These are phyloP conservation scores for Agrochola litura DNA, from an alignment of 2,888 invertebrate genomes.

Conservation along the genomic window DNA sequence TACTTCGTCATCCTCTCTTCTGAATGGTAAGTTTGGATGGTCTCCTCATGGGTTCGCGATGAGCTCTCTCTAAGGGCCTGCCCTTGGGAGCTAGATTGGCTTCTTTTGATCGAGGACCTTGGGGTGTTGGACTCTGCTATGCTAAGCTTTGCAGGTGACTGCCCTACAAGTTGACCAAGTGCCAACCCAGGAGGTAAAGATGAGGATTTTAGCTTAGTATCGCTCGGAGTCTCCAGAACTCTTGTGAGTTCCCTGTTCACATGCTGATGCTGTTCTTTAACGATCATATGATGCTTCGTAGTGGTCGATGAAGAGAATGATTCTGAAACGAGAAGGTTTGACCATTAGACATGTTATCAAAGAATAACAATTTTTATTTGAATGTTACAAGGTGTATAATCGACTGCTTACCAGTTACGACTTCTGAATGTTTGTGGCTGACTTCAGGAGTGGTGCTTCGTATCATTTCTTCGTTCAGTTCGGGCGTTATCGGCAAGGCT, in stretches of 20 bases:
- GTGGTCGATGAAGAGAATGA: conserved; percentile 89
- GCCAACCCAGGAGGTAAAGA: conserved; percentile 92
- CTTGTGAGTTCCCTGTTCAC: conserved; percentile 83
- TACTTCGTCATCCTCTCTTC: conserved; percentile 83
- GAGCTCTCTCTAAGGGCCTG: conserved; percentile 82
- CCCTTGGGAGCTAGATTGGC: conserved; percentile 88
- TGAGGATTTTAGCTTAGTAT: conserved; percentile 91
- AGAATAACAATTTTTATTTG: not conserved
- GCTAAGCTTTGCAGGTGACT: conserved; percentile 89
- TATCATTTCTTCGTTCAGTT: conserved; percentile 94
- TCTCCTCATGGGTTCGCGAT: conserved; percentile 77
- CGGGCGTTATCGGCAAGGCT: conserved; percentile 93
- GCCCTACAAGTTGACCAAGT: conserved; percentile 87
- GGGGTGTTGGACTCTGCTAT: conserved; percentile 85
- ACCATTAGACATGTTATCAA: conserved; percentile 4
- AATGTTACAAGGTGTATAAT: not conserved
- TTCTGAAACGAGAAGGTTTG: conserved; percentile 77
- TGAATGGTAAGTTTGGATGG: conserved; percentile 75
- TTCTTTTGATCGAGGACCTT: conserved; percentile 87
- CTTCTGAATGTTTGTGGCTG: conserved; percentile 85
- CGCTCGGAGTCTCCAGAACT: conserved; percentile 85
- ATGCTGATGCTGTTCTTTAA: conserved; percentile 84
- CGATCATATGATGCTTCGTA: conserved; percentile 85
- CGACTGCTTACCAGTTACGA: conserved; percentile 84
- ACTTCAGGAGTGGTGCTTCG: conserved; percentile 92